Base-by-base conservation (phyloP, 2,888 invertebrate species). In the Drosophila flavopinicola region DNA sequence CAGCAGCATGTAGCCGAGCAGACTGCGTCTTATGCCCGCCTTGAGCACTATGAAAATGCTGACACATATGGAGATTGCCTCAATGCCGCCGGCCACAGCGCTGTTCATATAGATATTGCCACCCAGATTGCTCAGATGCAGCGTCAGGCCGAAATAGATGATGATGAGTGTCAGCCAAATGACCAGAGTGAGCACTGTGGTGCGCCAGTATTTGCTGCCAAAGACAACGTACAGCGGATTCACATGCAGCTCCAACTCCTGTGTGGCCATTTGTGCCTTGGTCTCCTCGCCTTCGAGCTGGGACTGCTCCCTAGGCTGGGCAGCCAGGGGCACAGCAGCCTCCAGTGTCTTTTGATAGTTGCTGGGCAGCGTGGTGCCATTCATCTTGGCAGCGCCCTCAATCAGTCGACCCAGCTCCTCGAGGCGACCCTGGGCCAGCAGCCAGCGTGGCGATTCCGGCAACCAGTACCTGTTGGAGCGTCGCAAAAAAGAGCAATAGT, bases 401-500 rank as follows among this genome's bases (percentile, higher is more conserved):
- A 95, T 90, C 49, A 95, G 93, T 9, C 87, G 90, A 88, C 93
- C 92, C 1, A 95, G 93, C 91, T 95, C 94, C 71, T 94, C 92
- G 9, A 93, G 93, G 66, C 93, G 92, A 10, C 95, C 95, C 92
- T 94, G 93, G 13, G 94, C 94, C 37, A 95, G 90, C 13, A 95
- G 90, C 96, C 96, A 96, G 85, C 95, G 92, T 3, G 96, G 96
- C 1, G 95, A 95, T 92, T 96, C 95, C 5, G 95, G 95, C 54
- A 95, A 89, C 52, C 95, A 92, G 91, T 94, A 94, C 94, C 95
- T 95, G 88, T 61, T 47, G n/a, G 15, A 30, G 33, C 1, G n/a
- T 29, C 1, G 6, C 0, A 24, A 20, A n/a, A 38, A 13, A 11
- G 20, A 47, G 45, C 35, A 25, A 44, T 27, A 29, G 37, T 60